A percentile compares a stretch with the other conserved stretches of the same genome.
Conservation (phyloP, 2,888 invertebrate genomes). For the Drosophila subsilvestris region DNA sequence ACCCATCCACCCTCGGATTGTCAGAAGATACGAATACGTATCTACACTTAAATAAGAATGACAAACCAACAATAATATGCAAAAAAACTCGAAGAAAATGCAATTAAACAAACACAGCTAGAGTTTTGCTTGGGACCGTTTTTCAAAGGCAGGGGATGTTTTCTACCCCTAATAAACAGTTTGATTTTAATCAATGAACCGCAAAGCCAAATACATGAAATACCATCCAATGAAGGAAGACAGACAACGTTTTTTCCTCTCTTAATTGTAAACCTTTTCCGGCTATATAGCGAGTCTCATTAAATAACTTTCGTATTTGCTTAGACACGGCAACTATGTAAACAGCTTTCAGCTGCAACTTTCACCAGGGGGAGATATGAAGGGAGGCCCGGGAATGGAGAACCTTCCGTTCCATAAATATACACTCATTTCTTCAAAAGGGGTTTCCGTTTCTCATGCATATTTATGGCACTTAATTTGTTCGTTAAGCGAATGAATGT, state of each 20-base stretch:
- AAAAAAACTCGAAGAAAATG: constrained; percentile 51
- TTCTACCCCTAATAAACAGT: constrained; percentile 67
- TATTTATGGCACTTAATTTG: constrained; percentile 78
- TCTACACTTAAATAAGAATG: constrained; percentile 73
- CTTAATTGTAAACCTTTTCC: constrained; percentile 72
- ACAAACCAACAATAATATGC: constrained; percentile 73
- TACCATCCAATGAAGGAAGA: constrained; percentile 54
- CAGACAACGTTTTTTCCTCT: constrained; percentile 44
- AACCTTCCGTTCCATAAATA: constrained; percentile 28
- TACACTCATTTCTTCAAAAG: constrained; percentile 26
- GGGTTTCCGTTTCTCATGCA: constrained; percentile 71
- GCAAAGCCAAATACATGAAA: constrained; percentile 72
- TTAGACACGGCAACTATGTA: constrained; percentile 69
- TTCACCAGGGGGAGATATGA: constrained; percentile 52
- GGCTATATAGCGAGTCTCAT: constrained; percentile 49
- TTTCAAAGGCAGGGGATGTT: constrained; percentile 22
- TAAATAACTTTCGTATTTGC: constrained; percentile 60
- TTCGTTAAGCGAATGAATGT: constrained; percentile 38
- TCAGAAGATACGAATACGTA: constrained; percentile 1
- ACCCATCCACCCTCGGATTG: constrained; percentile 3
- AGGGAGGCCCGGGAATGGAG: constrained; percentile 21
- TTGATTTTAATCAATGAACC: constrained; percentile 81
- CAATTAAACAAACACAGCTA: constrained; percentile 77
- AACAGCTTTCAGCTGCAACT: constrained; percentile 46
- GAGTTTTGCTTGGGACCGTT: constrained; percentile 22